These are phyloP conservation scores for Mustela lutreola DNA, from an alignment of 2,113 vertebrate species.

Conservation along the genomic window DNA sequence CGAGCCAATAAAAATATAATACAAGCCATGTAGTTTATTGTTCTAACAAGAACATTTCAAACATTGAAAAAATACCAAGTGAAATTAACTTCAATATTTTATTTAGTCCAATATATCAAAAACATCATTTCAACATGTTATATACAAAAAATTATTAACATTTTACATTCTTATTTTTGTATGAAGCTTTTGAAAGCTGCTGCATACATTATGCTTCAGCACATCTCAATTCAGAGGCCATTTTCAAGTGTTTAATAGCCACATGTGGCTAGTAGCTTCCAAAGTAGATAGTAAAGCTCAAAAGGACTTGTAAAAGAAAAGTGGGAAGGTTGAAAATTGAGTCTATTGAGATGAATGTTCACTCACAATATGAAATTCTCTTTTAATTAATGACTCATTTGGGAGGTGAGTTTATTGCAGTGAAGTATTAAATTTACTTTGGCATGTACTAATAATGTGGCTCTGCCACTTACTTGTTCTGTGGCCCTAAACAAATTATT, in stretches of 20 bases:
- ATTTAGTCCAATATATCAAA: background rate
- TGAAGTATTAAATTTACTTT: no score
- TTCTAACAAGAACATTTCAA: background rate
- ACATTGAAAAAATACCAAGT: background rate
- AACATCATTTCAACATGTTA: slow-evolving; percentile 20
- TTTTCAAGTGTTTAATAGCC: background rate
- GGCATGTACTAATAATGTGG: no score
- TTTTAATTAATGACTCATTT: no score
- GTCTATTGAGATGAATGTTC: no score
- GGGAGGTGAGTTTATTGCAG: no score
- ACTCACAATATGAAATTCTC: no score
- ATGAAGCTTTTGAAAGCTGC: background rate
- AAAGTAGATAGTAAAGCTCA: no score
- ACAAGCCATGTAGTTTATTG: background rate
- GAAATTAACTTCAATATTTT: slow-evolving; percentile 1
- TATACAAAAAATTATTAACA: background rate
- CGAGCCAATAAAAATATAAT: background rate
- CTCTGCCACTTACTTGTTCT: no score
- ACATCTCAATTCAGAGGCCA: background rate
- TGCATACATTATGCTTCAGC: background rate
- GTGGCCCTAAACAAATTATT: no score
- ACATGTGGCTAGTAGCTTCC: background rate
- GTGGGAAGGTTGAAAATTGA: no score
- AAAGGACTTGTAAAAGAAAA: no score
- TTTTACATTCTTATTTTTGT: background rate